phyloP scores from a whole-genome alignment of 2,888 invertebrate species.

The Neria commutata region DNA sequence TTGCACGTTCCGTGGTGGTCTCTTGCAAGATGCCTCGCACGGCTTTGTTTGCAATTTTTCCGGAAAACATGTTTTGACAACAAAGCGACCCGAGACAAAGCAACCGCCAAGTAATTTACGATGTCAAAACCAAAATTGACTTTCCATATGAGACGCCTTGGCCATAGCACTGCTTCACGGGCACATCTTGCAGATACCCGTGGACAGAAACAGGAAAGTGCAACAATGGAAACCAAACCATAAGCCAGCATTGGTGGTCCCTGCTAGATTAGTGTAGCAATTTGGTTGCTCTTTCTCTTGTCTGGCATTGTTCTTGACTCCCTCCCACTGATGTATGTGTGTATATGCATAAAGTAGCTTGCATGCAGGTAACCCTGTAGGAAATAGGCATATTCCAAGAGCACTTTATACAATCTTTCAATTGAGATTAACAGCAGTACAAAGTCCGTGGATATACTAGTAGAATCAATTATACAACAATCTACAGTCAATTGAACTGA shows the following conservation, averaged over 20 bases:
- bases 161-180: not conserved
- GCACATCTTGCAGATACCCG: not conserved
- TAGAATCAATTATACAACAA: too few relatives aligned
- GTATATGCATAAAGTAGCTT: too few relatives aligned
- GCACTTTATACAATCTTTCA: too few relatives aligned
- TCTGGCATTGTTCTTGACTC: too few relatives aligned
- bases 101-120: conserved; percentile 29
- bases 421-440: too few relatives aligned
- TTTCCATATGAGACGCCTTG: conserved; percentile 21
- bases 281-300: too few relatives aligned
- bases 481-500: too few relatives aligned
- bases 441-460: too few relatives aligned
- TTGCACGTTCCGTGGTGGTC: conserved; percentile 14
- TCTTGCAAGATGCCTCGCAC: not conserved
- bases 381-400: too few relatives aligned
- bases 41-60: conserved; percentile 2
- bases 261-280: not conserved
- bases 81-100: conserved; percentile 2
- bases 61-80: conserved; percentile 22
- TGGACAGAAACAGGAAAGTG: not conserved
- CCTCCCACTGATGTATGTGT: too few relatives aligned
- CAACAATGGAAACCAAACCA: conserved; percentile 12
- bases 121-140: conserved; percentile 32
- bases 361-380: too few relatives aligned
- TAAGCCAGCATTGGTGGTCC: conserved; percentile 26